Evolutionary conservation across 2,113 vertebrate genomes (phyloP), one percentile per base, ranked within the genome.

Genomic region (Corynorhinus townsendii): DNA sequence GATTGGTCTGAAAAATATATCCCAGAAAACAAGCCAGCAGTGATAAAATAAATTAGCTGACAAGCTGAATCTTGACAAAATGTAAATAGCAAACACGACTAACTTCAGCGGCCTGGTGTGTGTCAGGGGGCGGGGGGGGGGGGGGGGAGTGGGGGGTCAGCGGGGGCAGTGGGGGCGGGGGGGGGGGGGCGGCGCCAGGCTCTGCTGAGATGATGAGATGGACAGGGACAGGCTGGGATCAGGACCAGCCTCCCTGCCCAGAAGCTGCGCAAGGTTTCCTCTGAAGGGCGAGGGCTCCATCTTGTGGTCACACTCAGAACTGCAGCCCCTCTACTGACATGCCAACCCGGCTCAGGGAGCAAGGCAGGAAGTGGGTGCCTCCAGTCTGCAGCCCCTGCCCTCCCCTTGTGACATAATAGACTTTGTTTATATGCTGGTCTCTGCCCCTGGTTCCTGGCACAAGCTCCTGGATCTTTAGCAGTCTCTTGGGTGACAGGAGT

Each of bases 301-400:
- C 98, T 98, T 43, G 98, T 98, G 98, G 98, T 95, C 93, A 77
- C 94, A 75, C 0, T 2, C 64, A 64, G 91, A 97, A 98, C 26
- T 59, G 79, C 98, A 98, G n/a, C 40, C 73, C 10, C 11, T 83
- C 56, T 6, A 7, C 11, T 30, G 2, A 45, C 22, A 9, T 62
- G 59, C 43, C 20, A 11, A 12, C 20, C 1, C 0, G 0, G 22
- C 14, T 10, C 47, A 15, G 77, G 38, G n/a, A 7, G 1, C 47
- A 15, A 72, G 38, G 30, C 19, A 5, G 40, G 72, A 11, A 2
- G 26, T 6, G 19, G 38, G 45, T n/a, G 75, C 73, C 73, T n/a
- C 4, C 28, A 16, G 47, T 43, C 82, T 52, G 56, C 20, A 45
- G 20, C 6, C 35, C 14, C 19, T 20, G 24, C 12, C 45, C 38